Evolutionary conservation across 1,140 invertebrate genomes (phyloP).

Genomic region (Calephelis virginiensis): DNA sequence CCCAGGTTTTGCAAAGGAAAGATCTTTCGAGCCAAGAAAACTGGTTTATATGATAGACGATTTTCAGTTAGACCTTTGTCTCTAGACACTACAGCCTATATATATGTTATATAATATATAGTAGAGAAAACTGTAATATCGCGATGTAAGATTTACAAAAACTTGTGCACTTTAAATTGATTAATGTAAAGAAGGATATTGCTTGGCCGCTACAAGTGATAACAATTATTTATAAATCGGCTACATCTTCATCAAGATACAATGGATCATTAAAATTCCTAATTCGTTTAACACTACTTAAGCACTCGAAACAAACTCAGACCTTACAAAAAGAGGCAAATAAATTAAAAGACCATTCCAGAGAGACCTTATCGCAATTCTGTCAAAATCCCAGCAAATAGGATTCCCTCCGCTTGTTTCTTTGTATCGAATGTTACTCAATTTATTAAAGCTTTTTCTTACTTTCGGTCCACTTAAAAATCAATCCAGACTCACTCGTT

Average conservation of each 20-base stretch:
- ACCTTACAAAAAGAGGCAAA: conserved; percentile 1
- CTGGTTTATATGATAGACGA: too few species aligned
- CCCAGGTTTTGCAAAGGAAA: too few species aligned
- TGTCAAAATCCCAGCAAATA: conserved; percentile 54
- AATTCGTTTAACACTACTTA: conserved; percentile 15
- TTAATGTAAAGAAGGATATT: too few species aligned
- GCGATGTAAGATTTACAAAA: too few species aligned
- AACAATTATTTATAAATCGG: conserved; percentile 30
- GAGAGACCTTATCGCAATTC: conserved; percentile 48
- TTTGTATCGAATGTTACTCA: conserved; percentile 58
- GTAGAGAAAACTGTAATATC: too few species aligned
- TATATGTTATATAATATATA: too few species aligned
- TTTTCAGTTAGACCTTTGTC: too few species aligned
- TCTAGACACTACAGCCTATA: too few species aligned
- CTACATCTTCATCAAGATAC: conserved; percentile 4
- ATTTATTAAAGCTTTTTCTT: conserved; percentile 61
- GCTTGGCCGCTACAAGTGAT: not conserved
- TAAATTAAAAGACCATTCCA: conserved; percentile 18
- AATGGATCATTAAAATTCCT: conserved; percentile 10
- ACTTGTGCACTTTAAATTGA: too few species aligned
- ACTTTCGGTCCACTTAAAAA: conserved; percentile 64
- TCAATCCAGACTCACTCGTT: conserved; percentile 58
- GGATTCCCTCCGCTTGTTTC: conserved; percentile 55
- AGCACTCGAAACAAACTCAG: not conserved
- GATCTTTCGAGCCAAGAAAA: too few species aligned